Evolutionary conservation across 2,888 invertebrate species (phyloP), one percentile per base, ranked within the genome.

Genomic region (Philereme vetulata): DNA sequence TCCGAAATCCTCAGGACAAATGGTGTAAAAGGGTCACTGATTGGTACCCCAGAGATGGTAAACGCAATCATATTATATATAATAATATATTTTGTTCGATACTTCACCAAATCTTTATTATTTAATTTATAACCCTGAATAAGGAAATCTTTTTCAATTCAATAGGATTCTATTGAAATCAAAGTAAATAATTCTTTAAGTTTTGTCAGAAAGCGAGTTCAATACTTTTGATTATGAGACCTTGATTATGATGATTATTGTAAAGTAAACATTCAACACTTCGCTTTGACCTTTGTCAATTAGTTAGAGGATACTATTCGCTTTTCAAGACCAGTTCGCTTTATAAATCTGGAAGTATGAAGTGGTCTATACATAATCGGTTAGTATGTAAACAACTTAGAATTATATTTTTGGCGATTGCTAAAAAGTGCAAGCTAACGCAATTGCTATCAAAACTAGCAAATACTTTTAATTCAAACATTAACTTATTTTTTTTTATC

Each of bases 231-330:
- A 66, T 71, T 43, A 47, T 60, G 51, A 63, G 64, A 53, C 89
- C 88, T 87, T 86, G 84, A 85, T 84, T 73, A 71, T 69, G 65
- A 62, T 75, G 79, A 75, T 82, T 86, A 88, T 84, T 85, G 81
- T 79, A 75, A 78, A 80, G 74, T 81, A 86, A 88, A 90, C 79
- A 86, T 75, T 70, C 40, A 70, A 73, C 78, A 81, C 81, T 85
- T 76, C 72, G 73, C 67, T 72, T 58, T 81, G 86, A 86, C 89
- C 89, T 90, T 81, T 82, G 72, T 76, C 78, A 80, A 85, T 85
- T 82, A 78, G 77, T 82, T 76, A 78, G 77, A 77, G 72, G 78
- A 75, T 68, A 71, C 64, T 74, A 74, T 80, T 77, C 69, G 65
- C 65, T 67, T 65, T 67, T 74, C 72, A 77, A 78, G 74, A 75